phyloP scores from a whole-genome alignment of 2,797 vertebrate genomes.

The Columba guinea region DNA sequence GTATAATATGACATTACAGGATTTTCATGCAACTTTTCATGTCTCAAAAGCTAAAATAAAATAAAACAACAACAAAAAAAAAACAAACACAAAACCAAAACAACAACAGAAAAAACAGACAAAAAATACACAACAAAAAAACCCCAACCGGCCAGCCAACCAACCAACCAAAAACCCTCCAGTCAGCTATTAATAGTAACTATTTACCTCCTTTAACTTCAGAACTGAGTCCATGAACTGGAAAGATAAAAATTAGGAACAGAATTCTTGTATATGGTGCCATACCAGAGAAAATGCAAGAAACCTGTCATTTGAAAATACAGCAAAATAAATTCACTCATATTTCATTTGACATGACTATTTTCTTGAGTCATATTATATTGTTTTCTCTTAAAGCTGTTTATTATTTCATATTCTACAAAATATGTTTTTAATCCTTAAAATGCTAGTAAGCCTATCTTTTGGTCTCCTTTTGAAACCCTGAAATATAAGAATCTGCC shows the following conservation, averaged over 20 bases:
- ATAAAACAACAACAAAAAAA: too few relatives aligned
- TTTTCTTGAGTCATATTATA: not conserved
- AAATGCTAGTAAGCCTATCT: not conserved
- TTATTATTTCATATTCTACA: not conserved
- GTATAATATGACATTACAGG: accelerated
- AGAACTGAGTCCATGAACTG: not conserved
- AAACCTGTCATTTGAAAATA: not conserved
- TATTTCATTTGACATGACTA: not conserved
- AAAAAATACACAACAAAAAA: too few relatives aligned
- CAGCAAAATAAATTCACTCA: not conserved
- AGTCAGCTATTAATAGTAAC: not conserved
- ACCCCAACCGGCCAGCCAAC: too few relatives aligned
- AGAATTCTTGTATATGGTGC: not conserved
- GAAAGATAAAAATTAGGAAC: not conserved
- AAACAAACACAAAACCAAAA: not conserved
- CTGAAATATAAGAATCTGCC: not conserved
- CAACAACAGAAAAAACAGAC: too few relatives aligned
- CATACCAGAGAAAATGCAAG: not conserved
- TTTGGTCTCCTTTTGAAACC: not conserved
- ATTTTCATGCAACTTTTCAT: not conserved
- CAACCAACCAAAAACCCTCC: not conserved
- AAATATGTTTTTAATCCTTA: not conserved
- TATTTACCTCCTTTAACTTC: not conserved
- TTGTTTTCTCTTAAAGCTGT: not conserved
- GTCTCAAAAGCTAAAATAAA: not conserved